A percentile compares a stretch with the other conserved stretches of the same genome.
Conservation (phyloP, 2,113 vertebrate species). For the Raphicerus campestris region DNA sequence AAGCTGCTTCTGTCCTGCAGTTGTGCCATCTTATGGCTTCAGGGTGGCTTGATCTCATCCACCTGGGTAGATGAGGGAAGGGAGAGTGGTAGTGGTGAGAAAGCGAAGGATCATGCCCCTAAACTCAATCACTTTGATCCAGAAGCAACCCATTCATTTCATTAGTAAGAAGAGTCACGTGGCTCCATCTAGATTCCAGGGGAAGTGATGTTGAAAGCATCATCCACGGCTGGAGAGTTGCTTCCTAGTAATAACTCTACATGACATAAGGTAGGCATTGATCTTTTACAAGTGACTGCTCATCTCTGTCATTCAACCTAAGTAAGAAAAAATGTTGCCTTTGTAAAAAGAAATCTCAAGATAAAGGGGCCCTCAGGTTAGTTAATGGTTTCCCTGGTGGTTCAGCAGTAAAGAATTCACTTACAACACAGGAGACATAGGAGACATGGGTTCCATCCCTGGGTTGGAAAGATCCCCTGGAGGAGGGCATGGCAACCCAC, state of each 20-base stretch:
- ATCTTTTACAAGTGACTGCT: background rate
- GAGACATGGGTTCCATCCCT: background rate
- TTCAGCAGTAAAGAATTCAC: background rate
- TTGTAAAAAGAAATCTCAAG: background rate
- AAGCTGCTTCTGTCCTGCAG: background rate
- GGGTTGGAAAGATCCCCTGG: background rate
- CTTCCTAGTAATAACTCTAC: background rate
- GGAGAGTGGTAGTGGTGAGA: background rate
- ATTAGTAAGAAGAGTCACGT: background rate
- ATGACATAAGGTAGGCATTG: background rate
- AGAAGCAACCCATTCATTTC: background rate
- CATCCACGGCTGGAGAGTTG: background rate
- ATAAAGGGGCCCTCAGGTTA: background rate
- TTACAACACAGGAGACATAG: background rate
- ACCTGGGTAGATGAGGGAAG: background rate
- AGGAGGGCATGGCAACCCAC: background rate
- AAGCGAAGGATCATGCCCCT: background rate
- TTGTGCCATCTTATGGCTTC: background rate
- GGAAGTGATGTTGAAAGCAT: background rate
- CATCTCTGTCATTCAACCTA: background rate
- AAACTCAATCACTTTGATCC: background rate
- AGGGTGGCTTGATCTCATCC: background rate
- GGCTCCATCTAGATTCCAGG: background rate
- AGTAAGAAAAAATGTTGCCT: background rate
- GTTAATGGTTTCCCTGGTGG: background rate